Conservation (phyloP, 1,140 invertebrate species). For the Cotesia chilonis region DNA sequence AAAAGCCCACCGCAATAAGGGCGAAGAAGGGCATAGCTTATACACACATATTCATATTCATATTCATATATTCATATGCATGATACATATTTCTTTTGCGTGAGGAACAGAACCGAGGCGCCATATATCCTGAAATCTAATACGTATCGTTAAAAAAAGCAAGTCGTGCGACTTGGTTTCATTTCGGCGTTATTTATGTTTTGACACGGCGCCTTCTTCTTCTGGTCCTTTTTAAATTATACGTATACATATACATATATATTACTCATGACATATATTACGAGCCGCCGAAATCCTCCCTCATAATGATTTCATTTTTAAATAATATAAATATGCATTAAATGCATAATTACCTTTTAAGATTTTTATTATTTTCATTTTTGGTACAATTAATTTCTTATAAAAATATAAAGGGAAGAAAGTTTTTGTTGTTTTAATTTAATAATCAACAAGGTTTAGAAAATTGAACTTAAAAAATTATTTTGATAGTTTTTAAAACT, state of each 20-base stretch:
- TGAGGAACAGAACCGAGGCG: constrained; percentile 23
- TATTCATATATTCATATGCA: too few relatives aligned
- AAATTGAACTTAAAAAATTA: too few relatives aligned
- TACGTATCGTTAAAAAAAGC: constrained; percentile 39
- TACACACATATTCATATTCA: background rate
- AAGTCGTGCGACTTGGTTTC: constrained; percentile 36
- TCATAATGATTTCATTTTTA: background rate
- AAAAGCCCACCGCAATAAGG: background rate
- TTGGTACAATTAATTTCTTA: background rate
- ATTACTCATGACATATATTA: too few relatives aligned
- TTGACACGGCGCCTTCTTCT: constrained; percentile 34
- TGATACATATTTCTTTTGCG: background rate
- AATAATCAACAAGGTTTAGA: too few relatives aligned
- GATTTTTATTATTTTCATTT: constrained; percentile 1
- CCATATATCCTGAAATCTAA: constrained; percentile 42
- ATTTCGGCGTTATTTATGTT: constrained; percentile 41
- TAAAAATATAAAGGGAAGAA: too few relatives aligned
- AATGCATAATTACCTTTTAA: constrained; percentile 19
- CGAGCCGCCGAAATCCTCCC: background rate
- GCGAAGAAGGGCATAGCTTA: background rate
- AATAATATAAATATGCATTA: constrained; percentile 13
- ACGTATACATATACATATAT: too few relatives aligned
- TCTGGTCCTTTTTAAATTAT: constrained; percentile 4
- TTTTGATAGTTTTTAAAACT: too few relatives aligned
- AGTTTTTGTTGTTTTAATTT: too few relatives aligned